Evolutionary conservation across 2,113 vertebrate genomes (phyloP).

Genomic region (Phyllopteryx taeniolatus): DNA sequence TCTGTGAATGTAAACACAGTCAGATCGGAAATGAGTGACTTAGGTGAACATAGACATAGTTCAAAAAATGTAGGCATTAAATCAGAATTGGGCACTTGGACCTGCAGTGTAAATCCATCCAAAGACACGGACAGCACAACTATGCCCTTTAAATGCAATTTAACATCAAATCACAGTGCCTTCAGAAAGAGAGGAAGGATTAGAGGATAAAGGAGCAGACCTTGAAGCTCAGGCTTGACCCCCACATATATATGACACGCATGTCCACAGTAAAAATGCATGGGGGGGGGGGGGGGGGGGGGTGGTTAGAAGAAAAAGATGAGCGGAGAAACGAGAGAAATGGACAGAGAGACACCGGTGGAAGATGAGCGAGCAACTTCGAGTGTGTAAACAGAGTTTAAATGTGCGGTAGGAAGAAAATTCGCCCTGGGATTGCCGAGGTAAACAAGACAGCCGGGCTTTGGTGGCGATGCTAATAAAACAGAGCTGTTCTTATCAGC

Average conservation of each 20-base stretch:
- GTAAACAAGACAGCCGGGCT: conserved; percentile 73
- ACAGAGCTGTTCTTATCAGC: conserved; percentile 74
- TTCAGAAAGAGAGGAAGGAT: not conserved
- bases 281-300: no score
- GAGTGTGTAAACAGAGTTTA: conserved; percentile 73
- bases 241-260: not conserved
- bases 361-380: conserved; percentile 31
- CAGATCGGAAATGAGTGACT: no score
- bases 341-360: conserved; percentile 30
- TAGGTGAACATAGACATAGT: not conserved
- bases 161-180: conserved; percentile 1
- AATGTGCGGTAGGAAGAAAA: conserved; percentile 71
- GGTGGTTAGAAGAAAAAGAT: conserved; percentile 19
- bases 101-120: not conserved
- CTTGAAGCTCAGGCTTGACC: not conserved
- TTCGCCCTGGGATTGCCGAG: conserved; percentile 66
- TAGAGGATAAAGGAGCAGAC: not conserved
- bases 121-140: not conserved
- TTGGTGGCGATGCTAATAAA: conserved; percentile 73
- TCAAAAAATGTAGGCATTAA: not conserved
- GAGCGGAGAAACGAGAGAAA: conserved; percentile 25
- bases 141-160: conserved; percentile 2
- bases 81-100: not conserved
- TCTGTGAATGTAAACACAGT: no score
- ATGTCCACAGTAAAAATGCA: not conserved